Evolutionary conservation across 2,888 invertebrate species (phyloP), one percentile per base, ranked within the genome.

Genomic region (Timema cristinae): DNA sequence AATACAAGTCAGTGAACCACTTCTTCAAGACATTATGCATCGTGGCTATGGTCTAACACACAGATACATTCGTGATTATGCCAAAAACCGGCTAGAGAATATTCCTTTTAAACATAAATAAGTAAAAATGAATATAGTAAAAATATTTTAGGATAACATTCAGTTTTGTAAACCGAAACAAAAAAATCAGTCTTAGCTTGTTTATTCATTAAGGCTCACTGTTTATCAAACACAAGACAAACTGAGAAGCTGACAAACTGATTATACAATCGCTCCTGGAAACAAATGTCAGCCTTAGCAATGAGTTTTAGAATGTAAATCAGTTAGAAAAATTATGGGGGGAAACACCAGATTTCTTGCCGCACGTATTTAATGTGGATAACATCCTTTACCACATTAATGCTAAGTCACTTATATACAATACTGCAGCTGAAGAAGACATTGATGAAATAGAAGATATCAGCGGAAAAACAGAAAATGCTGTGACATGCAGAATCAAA

Each of bases 241-340:
- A 32, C n/a, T 59, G 59, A 59, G 15, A 16, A 16, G 8, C 59
- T 59, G 59, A 8, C n/a, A 6, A 59, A n/a, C 8, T 59, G n/a
- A 16, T 59, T n/a, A 59, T 15, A 59, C 59, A 4, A 59, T 59
- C 59, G 59, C 15, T n/a, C 32, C 59, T 59, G 13, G 59, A 59
- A 59, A 59, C 59, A 11, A 32, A 59, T 32, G 15, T 59, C 32
- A 32, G 32, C 32, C 59, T 59, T 59, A 32, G n/a, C 59, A n/a
- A 59, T 59, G 59, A 59, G 32, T 16, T 59, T 59, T 0, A 32
- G 15, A 1, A 13, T 59, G 59, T 32, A n/a, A 59, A 59, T n/a
- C 59, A 59, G 59, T 32, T 13, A 59, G 32, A n/a, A 59, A 11
- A 59, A n/a, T 59, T 59, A 15, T 59, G 15, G 59, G 15, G 5